Base-by-base conservation (phyloP, 2,113 vertebrate species). In the Takifugu bimaculatus region DNA sequence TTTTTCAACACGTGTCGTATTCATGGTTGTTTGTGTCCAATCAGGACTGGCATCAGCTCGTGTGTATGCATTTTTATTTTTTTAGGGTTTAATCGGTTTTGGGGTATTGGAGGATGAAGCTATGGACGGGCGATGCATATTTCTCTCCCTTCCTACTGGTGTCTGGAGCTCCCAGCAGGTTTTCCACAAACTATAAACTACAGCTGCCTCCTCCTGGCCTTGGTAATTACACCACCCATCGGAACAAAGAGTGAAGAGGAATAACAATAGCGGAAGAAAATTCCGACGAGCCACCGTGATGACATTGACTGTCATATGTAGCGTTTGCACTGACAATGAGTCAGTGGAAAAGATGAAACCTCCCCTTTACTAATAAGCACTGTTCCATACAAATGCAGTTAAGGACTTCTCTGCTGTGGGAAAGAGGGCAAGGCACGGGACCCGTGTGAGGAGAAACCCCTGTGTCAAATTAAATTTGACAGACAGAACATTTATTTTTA, bases 181-280 rank as follows among this genome's bases (percentile, higher is more conserved):
- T 63, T 48, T 63, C 32, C 20, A 60, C 53, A 71, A 75, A 62
- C 26, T 71, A 47, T 42, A 53, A 67, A 75, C 70, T 63, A 12
- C 54, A 63, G 63, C 61, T 13, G 54, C 76, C 50, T 78, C 63
- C 80, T 77, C 26, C 66, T 67, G 60, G 77, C 50, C 81, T 70
- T 62, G 61, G 74, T 85, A 81, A 88, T 88, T 84, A 87, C 76
- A 76, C 78, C 63, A 66, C 72, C 81, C 78, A 80, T 84, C 71
- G 83, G 65, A 77, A 78, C 26, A 39, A 68, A 57, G 61, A 68
- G 50, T 53, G 69, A 74, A 65, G 59, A 68, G 32, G 67, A 80
- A 88, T 80, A 78, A 63, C 65, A 83, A 81, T 80, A 74, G 85
- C 71, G 13, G 39, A 64, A 26, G 14, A 52, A 54, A 60, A 55